Percentiles rank a stretch among this genome's conserved stretches.
phyloP scores from a whole-genome alignment of 37 sponge, comb jelly and placozoan species.

The Agelas oroides region DNA sequence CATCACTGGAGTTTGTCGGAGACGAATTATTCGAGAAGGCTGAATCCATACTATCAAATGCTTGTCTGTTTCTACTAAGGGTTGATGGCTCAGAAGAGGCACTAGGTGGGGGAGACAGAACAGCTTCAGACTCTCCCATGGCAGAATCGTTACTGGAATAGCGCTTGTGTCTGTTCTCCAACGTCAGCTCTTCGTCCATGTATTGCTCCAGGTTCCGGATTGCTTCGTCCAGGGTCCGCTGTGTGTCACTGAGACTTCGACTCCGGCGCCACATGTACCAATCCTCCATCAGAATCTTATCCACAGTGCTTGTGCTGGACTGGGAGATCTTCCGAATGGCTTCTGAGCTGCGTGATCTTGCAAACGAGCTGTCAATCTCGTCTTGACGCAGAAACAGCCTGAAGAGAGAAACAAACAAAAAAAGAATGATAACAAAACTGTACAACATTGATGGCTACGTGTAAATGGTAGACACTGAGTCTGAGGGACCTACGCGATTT shows the following conservation, averaged over 20 bases:
- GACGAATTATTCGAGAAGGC: constrained; percentile 73
- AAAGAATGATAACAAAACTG: background rate
- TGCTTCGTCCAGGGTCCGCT: constrained; percentile 46
- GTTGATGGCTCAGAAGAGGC: constrained; percentile 36
- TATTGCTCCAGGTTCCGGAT: constrained; percentile 44
- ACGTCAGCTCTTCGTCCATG: constrained; percentile 14
- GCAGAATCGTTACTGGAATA: constrained; percentile 58
- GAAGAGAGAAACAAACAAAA: background rate
- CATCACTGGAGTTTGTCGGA: constrained; percentile 53
- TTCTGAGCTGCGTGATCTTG: constrained; percentile 40
- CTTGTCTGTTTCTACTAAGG: constrained; percentile 28
- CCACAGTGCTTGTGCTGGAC: background rate
- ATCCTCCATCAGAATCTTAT: background rate
- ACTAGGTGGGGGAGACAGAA: constrained; percentile 30
- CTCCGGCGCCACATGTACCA: constrained; percentile 18
- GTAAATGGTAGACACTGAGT: too few species aligned
- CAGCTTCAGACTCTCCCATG: constrained; percentile 42
- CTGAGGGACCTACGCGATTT: too few species aligned
- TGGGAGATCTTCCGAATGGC: constrained; percentile 18
- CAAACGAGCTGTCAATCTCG: background rate
- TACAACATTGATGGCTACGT: too few species aligned
- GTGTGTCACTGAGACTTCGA: constrained; percentile 34
- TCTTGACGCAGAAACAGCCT: constrained; percentile 25
- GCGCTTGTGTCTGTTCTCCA: background rate
- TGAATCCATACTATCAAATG: constrained; percentile 52